A percentile compares a stretch with the other conserved stretches of the same genome.
Evolutionary conservation across 2,888 invertebrate species (phyloP).

Genomic region (Omphaloscelis lunosa): DNA sequence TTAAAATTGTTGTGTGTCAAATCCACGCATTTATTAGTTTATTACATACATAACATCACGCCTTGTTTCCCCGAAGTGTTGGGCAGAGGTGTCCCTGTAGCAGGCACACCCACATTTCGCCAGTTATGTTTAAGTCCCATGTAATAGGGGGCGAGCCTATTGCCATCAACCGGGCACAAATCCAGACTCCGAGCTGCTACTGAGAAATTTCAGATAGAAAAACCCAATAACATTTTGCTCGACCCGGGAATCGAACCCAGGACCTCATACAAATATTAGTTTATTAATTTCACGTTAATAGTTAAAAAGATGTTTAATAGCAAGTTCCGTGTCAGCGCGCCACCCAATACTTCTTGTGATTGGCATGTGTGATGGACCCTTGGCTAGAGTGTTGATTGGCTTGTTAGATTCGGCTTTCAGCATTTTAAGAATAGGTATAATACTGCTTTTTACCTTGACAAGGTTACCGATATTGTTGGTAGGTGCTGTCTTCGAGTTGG

Average conservation of each 20-base stretch:
- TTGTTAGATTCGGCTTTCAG: not conserved
- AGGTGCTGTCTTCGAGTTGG: not conserved
- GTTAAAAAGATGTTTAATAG: slow-evolving; percentile 6
- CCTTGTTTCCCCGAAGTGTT: no score
- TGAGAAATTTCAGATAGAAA: no score
- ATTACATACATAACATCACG: no score
- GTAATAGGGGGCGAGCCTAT: no score
- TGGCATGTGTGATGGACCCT: not conserved
- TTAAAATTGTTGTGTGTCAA: not conserved
- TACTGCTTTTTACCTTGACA: not conserved
- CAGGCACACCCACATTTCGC: no score
- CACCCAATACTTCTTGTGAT: slow-evolving; percentile 13
- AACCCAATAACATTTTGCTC: no score
- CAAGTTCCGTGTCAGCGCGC: slow-evolving; percentile 21
- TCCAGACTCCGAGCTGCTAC: no score
- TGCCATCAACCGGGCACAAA: no score
- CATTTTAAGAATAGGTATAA: not conserved
- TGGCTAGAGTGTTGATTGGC: not conserved
- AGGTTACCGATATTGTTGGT: slow-evolving; percentile 3
- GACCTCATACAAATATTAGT: no score
- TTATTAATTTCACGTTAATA: slow-evolving; percentile 3
- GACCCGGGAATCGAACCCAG: no score
- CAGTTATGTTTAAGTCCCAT: no score
- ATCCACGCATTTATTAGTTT: not conserved
- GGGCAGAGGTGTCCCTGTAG: no score